These are phyloP conservation scores for Sitta carolinensis DNA, from an alignment of 2,797 vertebrate genomes.

Conservation along the genomic window DNA sequence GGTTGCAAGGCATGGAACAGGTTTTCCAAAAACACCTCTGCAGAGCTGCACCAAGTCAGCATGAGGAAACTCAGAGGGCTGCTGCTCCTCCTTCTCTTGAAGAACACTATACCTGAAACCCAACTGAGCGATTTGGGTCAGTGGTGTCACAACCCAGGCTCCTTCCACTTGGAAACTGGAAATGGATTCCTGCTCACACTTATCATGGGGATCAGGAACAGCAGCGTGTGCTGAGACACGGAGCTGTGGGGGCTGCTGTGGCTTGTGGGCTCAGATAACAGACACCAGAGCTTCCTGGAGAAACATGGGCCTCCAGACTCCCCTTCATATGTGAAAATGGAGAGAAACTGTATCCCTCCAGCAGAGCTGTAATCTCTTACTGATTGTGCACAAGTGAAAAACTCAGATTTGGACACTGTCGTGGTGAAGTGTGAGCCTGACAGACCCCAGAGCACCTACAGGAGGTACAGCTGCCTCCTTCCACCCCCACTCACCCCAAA, in stretches of 20 bases:
- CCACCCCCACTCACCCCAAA: rapidly evolving
- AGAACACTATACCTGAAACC: not conserved
- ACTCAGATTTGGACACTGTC: not conserved
- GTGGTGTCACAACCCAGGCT: not conserved
- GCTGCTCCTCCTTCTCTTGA: not conserved
- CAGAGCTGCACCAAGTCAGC: not conserved
- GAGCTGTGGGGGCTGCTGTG: not conserved
- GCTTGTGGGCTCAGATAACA: not conserved
- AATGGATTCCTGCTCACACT: not conserved
- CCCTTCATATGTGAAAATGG: rapidly evolving
- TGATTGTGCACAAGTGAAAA: not conserved
- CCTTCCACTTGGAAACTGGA: not conserved
- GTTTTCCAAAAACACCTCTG: not conserved
- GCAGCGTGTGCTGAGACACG: not conserved
- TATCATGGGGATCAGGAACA: rapidly evolving
- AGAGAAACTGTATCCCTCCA: not conserved
- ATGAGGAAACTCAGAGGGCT: not conserved
- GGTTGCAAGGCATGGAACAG: not conserved
- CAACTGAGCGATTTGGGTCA: not conserved
- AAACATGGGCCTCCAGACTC: not conserved
- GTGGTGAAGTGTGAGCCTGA: not conserved
- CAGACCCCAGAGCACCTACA: not conserved
- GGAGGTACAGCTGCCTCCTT: not conserved
- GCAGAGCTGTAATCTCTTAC: not conserved
- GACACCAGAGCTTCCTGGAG: not conserved